Conservation (phyloP, 2,797 vertebrate species). For the Mus minutoides region DNA sequence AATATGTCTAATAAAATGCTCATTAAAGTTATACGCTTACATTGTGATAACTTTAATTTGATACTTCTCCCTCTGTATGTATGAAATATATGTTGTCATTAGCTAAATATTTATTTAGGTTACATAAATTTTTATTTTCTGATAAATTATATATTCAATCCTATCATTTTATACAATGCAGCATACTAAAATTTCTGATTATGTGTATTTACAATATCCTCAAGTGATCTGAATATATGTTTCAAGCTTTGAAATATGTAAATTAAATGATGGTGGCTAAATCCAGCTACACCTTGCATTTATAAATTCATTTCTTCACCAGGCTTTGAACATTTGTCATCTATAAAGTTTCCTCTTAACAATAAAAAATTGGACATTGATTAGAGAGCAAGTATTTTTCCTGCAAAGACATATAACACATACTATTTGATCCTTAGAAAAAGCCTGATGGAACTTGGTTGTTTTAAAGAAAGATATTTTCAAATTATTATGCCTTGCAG, state of each 20-base stretch:
- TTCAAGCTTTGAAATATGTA: neutral
- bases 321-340: neutral
- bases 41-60: neutral
- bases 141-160: neutral
- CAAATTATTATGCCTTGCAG: neutral
- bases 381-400: neutral
- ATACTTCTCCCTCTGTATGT: neutral
- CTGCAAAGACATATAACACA: neutral
- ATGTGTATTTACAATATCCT: neutral
- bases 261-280: neutral
- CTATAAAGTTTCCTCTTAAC: neutral
- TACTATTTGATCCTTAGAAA: neutral
- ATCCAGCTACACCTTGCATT: neutral
- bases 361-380: neutral
- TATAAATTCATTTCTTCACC: neutral
- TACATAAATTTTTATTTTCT: accelerated
- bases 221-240: neutral
- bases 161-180: neutral
- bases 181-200: neutral
- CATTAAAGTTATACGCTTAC: neutral
- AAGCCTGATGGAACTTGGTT: neutral
- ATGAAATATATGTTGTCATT: neutral
- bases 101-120: slow-evolving; percentile 29
- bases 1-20: neutral
- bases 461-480: neutral